Evolutionary conservation across 35 echinoderm and acorn worm species (phyloP), one percentile per base, ranked within the genome.

Genomic region (Anneissia japonica): DNA sequence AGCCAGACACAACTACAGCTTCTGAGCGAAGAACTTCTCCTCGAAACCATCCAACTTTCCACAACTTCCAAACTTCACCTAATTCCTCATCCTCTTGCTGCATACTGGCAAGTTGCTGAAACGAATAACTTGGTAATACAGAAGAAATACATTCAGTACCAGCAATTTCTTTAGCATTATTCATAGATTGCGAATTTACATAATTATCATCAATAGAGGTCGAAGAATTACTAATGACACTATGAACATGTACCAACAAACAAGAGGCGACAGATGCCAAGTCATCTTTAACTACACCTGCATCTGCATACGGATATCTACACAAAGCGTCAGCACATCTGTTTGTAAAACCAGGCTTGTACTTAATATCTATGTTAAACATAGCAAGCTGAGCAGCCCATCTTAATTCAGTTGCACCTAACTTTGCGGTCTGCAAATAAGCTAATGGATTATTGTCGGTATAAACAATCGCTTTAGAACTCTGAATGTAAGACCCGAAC

Each of bases 11-110:
- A 12, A 75, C 64, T 34, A n/a, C 31, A 0, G 82, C 56, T 17
- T 32, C n/a, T 39, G 72, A 1, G 1, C 39, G 0, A 16, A 0
- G 0, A 16, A 26, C 84, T 3, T 77, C 38, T 43, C 37, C 64
- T 26, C 80, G 64, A 30, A 43, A 32, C 88, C 88, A 90, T 0
- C 51, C 82, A 36, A 76, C 3, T 16, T 81, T 41, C 76, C 84
- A 82, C 30, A 34, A 81, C 16, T 81, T 75, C 89, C 89, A 81
- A 3, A 91, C 32, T 31, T 78, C 13, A 4, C 77, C 31, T 23
- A 86, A 31, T 0, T 35, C 19, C 0, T 39, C 36, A 83, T 91
- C 90, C 34, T 75, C 26, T 38, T 46, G 51, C 73, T 91, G 90
- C 56, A 91, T 76, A 0, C 37, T 16, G 0, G 76, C 36, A 0